Evolutionary conservation across 2,888 invertebrate species (phyloP).

Genomic region (Macrophya annulata): DNA sequence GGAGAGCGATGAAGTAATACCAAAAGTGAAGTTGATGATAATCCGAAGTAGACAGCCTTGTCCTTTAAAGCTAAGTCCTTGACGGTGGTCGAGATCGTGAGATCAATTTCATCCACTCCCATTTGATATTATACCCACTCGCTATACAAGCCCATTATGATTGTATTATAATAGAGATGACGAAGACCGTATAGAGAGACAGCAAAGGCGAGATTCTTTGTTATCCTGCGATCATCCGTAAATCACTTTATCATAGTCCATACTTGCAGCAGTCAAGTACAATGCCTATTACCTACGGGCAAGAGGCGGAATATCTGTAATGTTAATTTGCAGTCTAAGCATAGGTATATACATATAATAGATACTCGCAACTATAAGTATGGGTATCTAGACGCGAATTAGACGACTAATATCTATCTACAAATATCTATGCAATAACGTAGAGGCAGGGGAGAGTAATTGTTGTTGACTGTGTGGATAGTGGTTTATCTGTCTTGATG

Average conservation of each 20-base stretch:
- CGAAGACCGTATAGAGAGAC: conserved; percentile 1
- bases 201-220: conserved; percentile 45
- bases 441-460: neutral
- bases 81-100: conserved; percentile 40
- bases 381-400: neutral
- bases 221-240: conserved; percentile 33
- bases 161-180: conserved; percentile 48
- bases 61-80: conserved; percentile 49
- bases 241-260: neutral
- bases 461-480: conserved; percentile 22
- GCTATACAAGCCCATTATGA: conserved; percentile 25
- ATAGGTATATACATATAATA: too few species aligned
- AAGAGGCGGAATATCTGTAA: conserved; percentile 20
- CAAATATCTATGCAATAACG: conserved; percentile 11
- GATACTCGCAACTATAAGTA: neutral
- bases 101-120: conserved; percentile 48
- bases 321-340: conserved; percentile 33
- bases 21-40: conserved; percentile 25
- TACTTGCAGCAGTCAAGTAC: neutral
- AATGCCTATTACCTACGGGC: neutral
- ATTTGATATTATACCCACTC: conserved; percentile 44
- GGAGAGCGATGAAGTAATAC: conserved; percentile 4
- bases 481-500: conserved; percentile 9
- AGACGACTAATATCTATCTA: conserved; percentile 1
- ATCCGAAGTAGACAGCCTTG: conserved; percentile 44